phyloP scores from a whole-genome alignment of 1,140 invertebrate genomes.

The Bombus balteatus region DNA sequence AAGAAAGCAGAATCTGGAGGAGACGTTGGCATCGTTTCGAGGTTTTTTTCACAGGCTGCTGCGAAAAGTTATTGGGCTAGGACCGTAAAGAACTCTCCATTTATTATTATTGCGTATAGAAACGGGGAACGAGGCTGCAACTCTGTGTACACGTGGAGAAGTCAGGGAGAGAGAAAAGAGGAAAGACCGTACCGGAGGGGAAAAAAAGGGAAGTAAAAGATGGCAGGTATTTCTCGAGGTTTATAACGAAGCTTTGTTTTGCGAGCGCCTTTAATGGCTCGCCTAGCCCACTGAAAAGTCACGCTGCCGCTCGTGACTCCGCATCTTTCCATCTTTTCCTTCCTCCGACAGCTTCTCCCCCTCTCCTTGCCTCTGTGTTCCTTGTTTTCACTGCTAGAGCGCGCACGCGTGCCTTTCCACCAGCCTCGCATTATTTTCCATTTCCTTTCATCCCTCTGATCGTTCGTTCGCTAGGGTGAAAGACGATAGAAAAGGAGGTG shows the following conservation, averaged over 20 bases:
- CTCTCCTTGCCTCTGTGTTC: neutral
- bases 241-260: constrained; percentile 77
- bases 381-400: neutral
- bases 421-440: constrained; percentile 74
- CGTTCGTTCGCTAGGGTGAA: constrained; percentile 40
- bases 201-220: constrained; percentile 20
- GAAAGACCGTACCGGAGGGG: neutral
- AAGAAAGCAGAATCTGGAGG: neutral
- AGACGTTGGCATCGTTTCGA: constrained; percentile 18
- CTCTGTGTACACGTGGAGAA: neutral
- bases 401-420: constrained; percentile 39
- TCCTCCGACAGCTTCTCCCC: constrained; percentile 19
- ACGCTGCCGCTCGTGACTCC: constrained; percentile 72
- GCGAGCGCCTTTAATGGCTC: constrained; percentile 74
- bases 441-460: constrained; percentile 68
- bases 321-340: constrained; percentile 62
- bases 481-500: constrained; percentile 17
- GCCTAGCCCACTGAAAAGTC: constrained; percentile 68
- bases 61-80: constrained; percentile 63
- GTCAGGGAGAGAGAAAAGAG: neutral
- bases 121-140: constrained; percentile 7
- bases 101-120: constrained; percentile 63
- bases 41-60: constrained; percentile 31
- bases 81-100: constrained; percentile 52
- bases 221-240: constrained; percentile 58